Evolutionary conservation across 2,888 invertebrate genomes (phyloP).

Genomic region (Nowickia ferox): DNA sequence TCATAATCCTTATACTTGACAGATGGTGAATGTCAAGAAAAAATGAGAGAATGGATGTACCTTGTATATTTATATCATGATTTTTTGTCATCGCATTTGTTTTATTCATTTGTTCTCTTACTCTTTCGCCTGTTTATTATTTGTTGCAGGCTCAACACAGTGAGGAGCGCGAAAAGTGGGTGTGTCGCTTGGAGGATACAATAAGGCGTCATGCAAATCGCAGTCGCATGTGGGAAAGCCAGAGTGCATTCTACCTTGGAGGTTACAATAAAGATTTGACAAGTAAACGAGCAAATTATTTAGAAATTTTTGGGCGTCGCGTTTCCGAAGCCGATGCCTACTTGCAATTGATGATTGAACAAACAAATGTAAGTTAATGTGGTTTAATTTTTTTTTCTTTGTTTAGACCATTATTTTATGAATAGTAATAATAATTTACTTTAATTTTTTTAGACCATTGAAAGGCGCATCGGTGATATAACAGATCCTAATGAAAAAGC

Average conservation of each 20-base stretch:
- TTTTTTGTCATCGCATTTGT: not conserved
- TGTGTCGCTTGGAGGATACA: constrained; percentile 96
- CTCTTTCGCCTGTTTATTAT: constrained; percentile 23
- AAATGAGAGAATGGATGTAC: too few species aligned
- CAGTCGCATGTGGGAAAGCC: constrained; percentile 81
- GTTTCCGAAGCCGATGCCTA: constrained; percentile 98
- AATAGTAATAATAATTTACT: constrained; percentile 24
- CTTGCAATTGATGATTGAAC: constrained; percentile 96
- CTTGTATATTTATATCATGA: too few species aligned
- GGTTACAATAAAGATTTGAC: constrained; percentile 84
- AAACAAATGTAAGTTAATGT: constrained; percentile 87
- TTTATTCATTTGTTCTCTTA: constrained; percentile 24
- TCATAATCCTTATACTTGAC: too few species aligned
- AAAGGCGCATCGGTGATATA: constrained; percentile 86
- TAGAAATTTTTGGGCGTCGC: constrained; percentile 92
- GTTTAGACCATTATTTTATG: not conserved
- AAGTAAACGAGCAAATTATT: constrained; percentile 81
- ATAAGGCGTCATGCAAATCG: constrained; percentile 92
- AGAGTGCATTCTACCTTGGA: constrained; percentile 80
- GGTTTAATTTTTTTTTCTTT: constrained; percentile 23
- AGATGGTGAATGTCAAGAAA: too few species aligned
- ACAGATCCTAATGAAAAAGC: constrained; percentile 87
- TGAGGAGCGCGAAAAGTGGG: constrained; percentile 98
- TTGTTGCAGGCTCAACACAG: constrained; percentile 93
- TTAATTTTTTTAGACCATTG: constrained; percentile 86